Evolutionary conservation across 1,140 invertebrate genomes (phyloP).

Genomic region (Riptortus pedestris): DNA sequence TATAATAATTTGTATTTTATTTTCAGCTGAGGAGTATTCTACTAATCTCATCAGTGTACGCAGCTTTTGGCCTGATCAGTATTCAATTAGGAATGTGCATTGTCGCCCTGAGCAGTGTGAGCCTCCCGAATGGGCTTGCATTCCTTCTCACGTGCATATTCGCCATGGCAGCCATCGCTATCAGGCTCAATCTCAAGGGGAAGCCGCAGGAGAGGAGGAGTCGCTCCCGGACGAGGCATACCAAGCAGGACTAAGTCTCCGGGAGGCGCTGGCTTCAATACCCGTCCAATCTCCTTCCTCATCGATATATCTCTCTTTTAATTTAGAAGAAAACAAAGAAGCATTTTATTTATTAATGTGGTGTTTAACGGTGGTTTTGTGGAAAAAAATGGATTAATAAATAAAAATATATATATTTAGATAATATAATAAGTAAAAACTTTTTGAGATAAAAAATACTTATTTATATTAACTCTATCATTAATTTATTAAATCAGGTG

Average conservation of each 20-base stretch:
- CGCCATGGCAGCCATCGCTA: slow-evolving; percentile 4
- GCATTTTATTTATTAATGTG: background rate
- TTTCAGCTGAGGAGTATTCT: slow-evolving; percentile 6
- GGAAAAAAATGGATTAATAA: background rate
- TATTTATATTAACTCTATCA: background rate
- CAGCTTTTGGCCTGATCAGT: background rate
- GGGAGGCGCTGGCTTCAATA: background rate
- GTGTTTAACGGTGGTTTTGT: background rate
- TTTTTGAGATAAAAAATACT: background rate
- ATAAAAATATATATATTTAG: background rate
- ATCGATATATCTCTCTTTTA: background rate
- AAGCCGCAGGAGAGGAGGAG: background rate
- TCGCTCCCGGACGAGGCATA: background rate
- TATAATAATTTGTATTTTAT: background rate
- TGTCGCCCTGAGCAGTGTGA: background rate
- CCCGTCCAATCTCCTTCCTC: background rate
- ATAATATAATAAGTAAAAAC: background rate
- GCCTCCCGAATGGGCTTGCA: background rate
- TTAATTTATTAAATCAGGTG: no score
- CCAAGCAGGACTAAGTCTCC: background rate
- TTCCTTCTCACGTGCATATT: slow-evolving; percentile 21
- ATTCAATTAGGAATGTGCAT: slow-evolving; percentile 8
- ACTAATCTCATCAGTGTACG: slow-evolving; percentile 12
- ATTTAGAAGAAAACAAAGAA: background rate
- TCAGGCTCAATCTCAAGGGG: background rate